Percentiles rank a stretch among this genome's conserved stretches.
Conservation (phyloP, 2,888 invertebrate genomes). For the Frankliniella intonsa region DNA sequence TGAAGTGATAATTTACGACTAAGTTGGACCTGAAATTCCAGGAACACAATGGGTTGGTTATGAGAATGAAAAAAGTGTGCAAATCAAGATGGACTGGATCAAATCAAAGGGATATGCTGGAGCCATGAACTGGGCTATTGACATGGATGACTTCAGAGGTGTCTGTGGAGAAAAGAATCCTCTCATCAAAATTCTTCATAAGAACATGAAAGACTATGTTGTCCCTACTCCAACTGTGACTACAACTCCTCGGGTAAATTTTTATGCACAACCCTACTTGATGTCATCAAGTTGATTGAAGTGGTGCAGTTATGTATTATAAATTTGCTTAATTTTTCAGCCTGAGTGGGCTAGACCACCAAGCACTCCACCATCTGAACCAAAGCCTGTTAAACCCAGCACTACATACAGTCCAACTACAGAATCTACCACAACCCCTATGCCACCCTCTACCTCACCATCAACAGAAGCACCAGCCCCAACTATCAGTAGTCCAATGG, state of each 20-base stretch:
- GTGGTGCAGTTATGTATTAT: conserved; percentile 27
- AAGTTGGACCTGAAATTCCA: conserved; percentile 37
- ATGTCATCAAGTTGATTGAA: not conserved
- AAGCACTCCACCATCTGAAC: conserved; percentile 36
- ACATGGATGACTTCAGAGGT: conserved; percentile 86
- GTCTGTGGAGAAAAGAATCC: conserved; percentile 74
- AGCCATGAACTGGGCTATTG: conserved; percentile 89
- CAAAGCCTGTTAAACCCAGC: conserved; percentile 32
- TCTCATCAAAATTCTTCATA: conserved; percentile 65
- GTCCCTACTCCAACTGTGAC: conserved; percentile 44
- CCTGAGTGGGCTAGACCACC: conserved; percentile 41
- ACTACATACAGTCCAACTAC: conserved; percentile 33
- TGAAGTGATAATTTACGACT: conserved; percentile 13
- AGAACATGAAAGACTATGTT: conserved; percentile 60
- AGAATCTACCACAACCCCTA: not conserved
- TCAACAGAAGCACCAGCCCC: not conserved
- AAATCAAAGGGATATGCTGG: conserved; percentile 77
- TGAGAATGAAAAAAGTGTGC: conserved; percentile 72
- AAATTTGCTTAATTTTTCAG: conserved; percentile 34
- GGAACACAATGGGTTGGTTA: conserved; percentile 87
- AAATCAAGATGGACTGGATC: conserved; percentile 87
- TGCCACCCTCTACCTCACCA: conserved; percentile 31
- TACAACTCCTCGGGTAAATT: conserved; percentile 42
- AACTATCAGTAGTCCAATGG: conserved; percentile 4
- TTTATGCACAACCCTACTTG: not conserved